phyloP scores from a whole-genome alignment of 2,113 vertebrate genomes.

The Cheilinus undulatus region DNA sequence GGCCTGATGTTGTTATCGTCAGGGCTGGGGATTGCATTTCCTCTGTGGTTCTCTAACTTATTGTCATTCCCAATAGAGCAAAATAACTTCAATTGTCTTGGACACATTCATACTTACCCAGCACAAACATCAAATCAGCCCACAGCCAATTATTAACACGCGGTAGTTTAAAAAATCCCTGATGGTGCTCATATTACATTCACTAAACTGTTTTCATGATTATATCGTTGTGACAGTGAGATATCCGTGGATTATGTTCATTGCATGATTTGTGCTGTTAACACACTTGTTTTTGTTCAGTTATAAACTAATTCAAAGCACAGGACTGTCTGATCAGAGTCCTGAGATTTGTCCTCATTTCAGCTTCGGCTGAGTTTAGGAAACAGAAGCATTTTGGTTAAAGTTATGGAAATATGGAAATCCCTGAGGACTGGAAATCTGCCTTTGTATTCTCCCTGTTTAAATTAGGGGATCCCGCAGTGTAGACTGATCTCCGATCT shows the following conservation, averaged over 20 bases:
- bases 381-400: not conserved
- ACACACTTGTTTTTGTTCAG: not conserved
- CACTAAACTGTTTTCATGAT: not conserved
- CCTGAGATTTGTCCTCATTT: not conserved
- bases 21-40: slow-evolving; percentile 68
- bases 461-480: too few species aligned
- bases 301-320: too few species aligned
- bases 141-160: not conserved
- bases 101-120: not conserved
- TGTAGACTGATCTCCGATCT: too few species aligned
- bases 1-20: slow-evolving; percentile 57
- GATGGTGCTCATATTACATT: not conserved
- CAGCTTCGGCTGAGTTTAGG: not conserved
- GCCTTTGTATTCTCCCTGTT: too few species aligned
- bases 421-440: too few species aligned
- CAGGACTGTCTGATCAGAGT: not conserved
- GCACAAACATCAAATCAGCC: not conserved
- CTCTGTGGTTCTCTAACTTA: slow-evolving; percentile 72
- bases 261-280: too few species aligned
- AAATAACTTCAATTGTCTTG: not conserved
- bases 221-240: not conserved
- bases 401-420: not conserved
- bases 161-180: not conserved
- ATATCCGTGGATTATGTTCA: not conserved
- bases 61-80: slow-evolving; percentile 46